A percentile compares a stretch with the other conserved stretches of the same genome.
These are phyloP conservation scores for Ailurus styani DNA, from an alignment of 2,113 vertebrate genomes.

Conservation along the genomic window DNA sequence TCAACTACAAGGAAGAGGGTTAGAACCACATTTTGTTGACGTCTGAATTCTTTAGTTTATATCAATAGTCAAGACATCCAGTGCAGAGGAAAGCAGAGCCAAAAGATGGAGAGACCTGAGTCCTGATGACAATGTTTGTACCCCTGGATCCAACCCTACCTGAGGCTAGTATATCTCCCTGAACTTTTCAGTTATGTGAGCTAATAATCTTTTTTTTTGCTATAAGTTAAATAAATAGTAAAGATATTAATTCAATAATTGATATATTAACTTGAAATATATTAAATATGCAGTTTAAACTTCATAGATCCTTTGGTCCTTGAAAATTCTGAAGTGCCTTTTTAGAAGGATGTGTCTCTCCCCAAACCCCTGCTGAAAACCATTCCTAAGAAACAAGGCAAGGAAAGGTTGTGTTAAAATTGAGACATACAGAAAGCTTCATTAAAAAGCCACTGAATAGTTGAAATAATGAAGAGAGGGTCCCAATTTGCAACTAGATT, in stretches of 20 bases:
- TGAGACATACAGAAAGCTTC: not conserved
- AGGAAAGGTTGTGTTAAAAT: not conserved
- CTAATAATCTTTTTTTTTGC: slow-evolving; percentile 59
- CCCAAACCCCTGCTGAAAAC: not conserved
- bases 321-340: not conserved
- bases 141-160: slow-evolving; percentile 67
- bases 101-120: slow-evolving; percentile 59
- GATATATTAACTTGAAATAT: not conserved
- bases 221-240: slow-evolving; percentile 41
- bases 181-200: slow-evolving; percentile 69
- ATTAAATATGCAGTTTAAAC: not conserved
- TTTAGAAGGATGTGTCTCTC: not conserved
- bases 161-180: slow-evolving; percentile 64
- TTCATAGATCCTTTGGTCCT: not conserved
- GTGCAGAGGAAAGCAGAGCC: slow-evolving; percentile 54
- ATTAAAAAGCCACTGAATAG: not conserved
- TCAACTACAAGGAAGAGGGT: not conserved
- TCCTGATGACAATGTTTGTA: slow-evolving; percentile 53
- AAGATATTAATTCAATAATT: not conserved
- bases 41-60: not conserved
- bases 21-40: not conserved
- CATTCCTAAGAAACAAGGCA: not conserved
- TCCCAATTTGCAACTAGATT: not conserved
- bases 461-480: not conserved
- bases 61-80: not conserved